Conservation (phyloP, 2,888 invertebrate species). For the Gonocerus acuteangulatus region DNA sequence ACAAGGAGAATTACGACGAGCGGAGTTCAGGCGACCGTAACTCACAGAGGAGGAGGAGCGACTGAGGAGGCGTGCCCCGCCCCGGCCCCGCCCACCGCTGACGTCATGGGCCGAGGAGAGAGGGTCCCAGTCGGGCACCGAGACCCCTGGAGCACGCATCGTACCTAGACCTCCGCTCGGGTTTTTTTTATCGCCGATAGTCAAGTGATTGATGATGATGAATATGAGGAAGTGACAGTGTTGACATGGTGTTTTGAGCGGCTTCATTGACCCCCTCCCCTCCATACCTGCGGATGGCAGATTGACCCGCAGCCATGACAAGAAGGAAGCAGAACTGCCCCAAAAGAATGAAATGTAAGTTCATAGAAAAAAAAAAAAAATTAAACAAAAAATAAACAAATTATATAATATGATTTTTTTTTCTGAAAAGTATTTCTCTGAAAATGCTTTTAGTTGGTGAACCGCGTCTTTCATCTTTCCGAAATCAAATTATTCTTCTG, state of each 20-base stretch:
- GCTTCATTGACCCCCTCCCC: neutral
- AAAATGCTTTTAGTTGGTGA: too few relatives aligned
- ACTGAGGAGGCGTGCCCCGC: neutral
- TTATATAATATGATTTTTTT: too few relatives aligned
- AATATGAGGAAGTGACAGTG: slow-evolving; percentile 20
- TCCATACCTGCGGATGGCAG: neutral
- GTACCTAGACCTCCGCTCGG: neutral
- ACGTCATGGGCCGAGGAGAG: slow-evolving; percentile 1
- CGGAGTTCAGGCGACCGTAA: slow-evolving; percentile 19
- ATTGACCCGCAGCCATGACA: slow-evolving; percentile 42
- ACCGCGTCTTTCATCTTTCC: too few relatives aligned
- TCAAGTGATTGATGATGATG: slow-evolving; percentile 1
- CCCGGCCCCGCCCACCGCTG: slow-evolving; percentile 16
- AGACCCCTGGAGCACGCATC: slow-evolving; percentile 13
- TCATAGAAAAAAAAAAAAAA: neutral
- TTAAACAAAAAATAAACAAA: too few relatives aligned
- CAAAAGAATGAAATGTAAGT: slow-evolving; percentile 49
- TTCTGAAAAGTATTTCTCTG: too few relatives aligned
- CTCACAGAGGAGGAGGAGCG: slow-evolving; percentile 4
- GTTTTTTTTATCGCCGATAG: too few relatives aligned
- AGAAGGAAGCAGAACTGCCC: slow-evolving; percentile 50
- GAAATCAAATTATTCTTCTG: too few relatives aligned
- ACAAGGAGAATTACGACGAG: slow-evolving; percentile 21
- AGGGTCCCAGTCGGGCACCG: slow-evolving; percentile 16
- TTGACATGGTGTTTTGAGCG: slow-evolving; percentile 4